Evolutionary conservation across 2,888 invertebrate genomes (phyloP), one percentile per base, ranked within the genome.

Genomic region (Heliconius erato): DNA sequence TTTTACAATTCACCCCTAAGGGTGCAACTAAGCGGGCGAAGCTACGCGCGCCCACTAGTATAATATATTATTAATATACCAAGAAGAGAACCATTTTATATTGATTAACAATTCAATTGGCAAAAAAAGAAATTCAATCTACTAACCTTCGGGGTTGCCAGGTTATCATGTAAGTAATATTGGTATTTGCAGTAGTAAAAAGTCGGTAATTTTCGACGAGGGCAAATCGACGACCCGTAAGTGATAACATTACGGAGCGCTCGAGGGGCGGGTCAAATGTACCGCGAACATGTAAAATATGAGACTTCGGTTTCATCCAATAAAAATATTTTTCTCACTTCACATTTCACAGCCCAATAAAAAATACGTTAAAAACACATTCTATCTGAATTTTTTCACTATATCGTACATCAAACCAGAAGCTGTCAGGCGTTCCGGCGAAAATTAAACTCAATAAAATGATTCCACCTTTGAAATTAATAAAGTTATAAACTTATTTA

Each of bases 161-260:
- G 68, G 65, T 71, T 76, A 49, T 35, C 71, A 11, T 44, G 49
- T 49, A 74, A 35, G 69, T 19, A 76, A 79, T 79, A 81, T 83
- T 71, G 71, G 71, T 77, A 79, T 74, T 78, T 65, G 26, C 72
- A 68, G 59, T 65, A 67, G 40, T 44, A 80, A 63, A 59, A 14
- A 80, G 82, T 54, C 35, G 71, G 67, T 79, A 77, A 81, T 81
- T 71, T 81, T 77, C 77, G 68, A 72, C 69, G 80, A 79, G 69
- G 79, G 63, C 49, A 69, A 81, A 72, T 79, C 81, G 81, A 77
- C 76, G 83, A 83, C 59, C 80, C 78, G 77, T 81, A 74, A 83
- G 79, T 81, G 79, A 83, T 83, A 81, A 77, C 67, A 79, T 83
- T 79, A 78, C 63, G 79, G 63, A n/a, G 77, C 69, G 35, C 80